phyloP scores from a whole-genome alignment of 2,888 invertebrate genomes.

The Hirtodrosophila histrioides region DNA sequence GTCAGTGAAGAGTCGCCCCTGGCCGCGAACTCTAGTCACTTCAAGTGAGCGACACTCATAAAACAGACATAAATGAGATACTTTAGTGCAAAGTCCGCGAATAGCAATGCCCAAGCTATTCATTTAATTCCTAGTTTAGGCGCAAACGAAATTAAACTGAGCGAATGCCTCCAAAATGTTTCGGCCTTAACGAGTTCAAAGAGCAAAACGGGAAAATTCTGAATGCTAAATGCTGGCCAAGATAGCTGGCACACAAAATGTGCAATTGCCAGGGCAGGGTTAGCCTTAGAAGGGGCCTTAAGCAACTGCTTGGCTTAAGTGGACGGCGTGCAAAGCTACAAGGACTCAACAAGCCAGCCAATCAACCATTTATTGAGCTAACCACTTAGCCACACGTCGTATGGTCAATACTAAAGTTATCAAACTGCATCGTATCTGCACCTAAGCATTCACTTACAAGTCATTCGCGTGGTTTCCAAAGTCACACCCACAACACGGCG shows the following conservation, averaged over 20 bases:
- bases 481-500: conserved; percentile 26
- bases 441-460: conserved; percentile 18
- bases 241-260: conserved; percentile 1
- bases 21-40: conserved; percentile 31
- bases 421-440: not conserved
- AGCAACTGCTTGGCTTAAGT: conserved; percentile 12
- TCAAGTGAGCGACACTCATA: conserved; percentile 44
- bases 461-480: conserved; percentile 16
- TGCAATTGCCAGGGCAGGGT: not conserved
- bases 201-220: conserved; percentile 12
- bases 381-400: conserved; percentile 22
- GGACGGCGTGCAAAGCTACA: conserved; percentile 10
- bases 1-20: conserved; percentile 42
- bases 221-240: conserved; percentile 19
- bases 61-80: conserved; percentile 63
- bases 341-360: conserved; percentile 19
- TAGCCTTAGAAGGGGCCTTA: not conserved
- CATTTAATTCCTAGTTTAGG: conserved; percentile 62
- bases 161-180: conserved; percentile 39
- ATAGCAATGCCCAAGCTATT: conserved; percentile 62
- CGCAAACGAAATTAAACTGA: conserved; percentile 44
- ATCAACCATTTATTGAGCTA: conserved; percentile 20
- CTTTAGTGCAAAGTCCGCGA: conserved; percentile 50
- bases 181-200: conserved; percentile 48
- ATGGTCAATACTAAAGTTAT: conserved; percentile 5